Percentiles rank a stretch among this genome's conserved stretches.
These are phyloP conservation scores for Sthenelais limicola DNA, from an alignment of 2,888 invertebrate species.

Conservation along the genomic window DNA sequence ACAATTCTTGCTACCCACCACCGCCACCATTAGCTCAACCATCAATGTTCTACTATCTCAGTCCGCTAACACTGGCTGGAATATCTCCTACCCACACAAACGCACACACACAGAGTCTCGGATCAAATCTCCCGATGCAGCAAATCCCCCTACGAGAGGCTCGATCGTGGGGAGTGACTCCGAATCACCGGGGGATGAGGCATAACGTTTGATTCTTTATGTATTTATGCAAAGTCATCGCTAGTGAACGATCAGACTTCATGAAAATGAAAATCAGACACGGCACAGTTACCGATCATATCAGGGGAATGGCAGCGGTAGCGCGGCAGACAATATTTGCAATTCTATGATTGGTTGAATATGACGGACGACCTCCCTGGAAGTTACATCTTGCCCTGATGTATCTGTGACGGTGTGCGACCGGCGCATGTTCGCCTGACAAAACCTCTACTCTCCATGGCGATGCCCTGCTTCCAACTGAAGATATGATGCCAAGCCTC, in stretches of 20 bases:
- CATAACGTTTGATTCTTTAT: constrained; percentile 26
- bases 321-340: constrained; percentile 28
- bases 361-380: constrained; percentile 12
- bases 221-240: constrained; percentile 39
- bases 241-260: constrained; percentile 26
- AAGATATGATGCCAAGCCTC: too few relatives aligned
- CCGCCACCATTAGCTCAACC: too few relatives aligned
- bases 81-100: too few relatives aligned
- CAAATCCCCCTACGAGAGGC: too few relatives aligned
- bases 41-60: too few relatives aligned
- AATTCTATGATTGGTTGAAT: constrained; percentile 5
- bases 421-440: neutral
- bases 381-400: neutral
- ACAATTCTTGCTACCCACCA: too few relatives aligned
- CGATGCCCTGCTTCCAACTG: too few relatives aligned
- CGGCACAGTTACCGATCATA: neutral
- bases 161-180: too few relatives aligned
- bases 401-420: neutral
- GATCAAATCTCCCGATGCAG: too few relatives aligned
- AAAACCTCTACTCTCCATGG: neutral
- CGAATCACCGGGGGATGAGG: too few relatives aligned
- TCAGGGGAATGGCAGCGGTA: neutral
- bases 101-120: too few relatives aligned
- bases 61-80: too few relatives aligned
- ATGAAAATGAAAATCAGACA: constrained; percentile 39